These are phyloP conservation scores for Ibycter americanus DNA, from an alignment of 2,797 vertebrate species.

Conservation along the genomic window DNA sequence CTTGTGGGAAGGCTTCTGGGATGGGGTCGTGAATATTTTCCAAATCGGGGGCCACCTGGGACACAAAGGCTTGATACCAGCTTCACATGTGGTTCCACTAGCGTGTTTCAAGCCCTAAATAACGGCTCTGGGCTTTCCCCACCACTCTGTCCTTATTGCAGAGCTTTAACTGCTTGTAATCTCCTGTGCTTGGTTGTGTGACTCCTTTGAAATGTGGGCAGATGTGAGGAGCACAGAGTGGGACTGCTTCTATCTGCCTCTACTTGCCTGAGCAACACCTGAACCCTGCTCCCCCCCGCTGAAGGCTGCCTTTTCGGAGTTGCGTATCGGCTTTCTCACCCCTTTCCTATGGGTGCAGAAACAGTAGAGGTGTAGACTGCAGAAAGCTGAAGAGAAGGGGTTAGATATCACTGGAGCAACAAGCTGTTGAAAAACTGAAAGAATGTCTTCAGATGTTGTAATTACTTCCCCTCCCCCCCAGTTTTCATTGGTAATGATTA, in stretches of 20 bases:
- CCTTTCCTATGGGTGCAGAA: background rate
- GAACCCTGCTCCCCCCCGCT: background rate
- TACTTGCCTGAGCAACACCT: background rate
- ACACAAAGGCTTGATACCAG: background rate
- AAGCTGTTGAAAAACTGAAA: background rate
- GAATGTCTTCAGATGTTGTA: background rate
- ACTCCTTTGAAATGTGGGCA: background rate
- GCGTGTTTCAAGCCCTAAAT: background rate
- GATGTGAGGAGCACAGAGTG: background rate
- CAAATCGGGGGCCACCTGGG: too few species aligned
- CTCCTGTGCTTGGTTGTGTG: background rate
- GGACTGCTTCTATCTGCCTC: background rate
- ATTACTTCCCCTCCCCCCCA: fast-evolving
- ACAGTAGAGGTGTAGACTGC: background rate
- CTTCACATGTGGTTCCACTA: background rate
- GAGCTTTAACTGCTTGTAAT: background rate
- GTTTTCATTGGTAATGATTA: background rate
- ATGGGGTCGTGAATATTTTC: background rate
- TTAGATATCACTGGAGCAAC: background rate
- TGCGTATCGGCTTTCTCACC: background rate
- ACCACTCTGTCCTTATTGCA: background rate
- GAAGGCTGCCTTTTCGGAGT: background rate
- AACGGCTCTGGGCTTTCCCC: background rate
- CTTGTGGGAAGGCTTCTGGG: background rate
- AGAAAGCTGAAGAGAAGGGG: background rate